Conservation (phyloP, 2,797 vertebrate species). For the Gymnoscopelus microlampas region DNA sequence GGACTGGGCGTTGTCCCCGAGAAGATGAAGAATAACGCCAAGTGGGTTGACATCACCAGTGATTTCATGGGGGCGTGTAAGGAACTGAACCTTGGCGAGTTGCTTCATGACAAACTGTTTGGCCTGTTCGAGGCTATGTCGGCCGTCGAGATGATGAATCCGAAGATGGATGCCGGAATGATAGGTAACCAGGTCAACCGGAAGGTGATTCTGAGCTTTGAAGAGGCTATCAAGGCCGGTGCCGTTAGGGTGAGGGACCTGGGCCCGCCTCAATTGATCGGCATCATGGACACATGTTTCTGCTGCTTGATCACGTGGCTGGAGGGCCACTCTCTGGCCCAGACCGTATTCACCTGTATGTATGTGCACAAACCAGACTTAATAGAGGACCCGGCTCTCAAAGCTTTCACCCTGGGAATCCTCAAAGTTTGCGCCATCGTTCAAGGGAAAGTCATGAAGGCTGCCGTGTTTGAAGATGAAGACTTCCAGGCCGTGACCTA, state of each 20-base stretch:
- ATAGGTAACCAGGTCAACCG: slow-evolving; percentile 99
- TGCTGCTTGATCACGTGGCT: slow-evolving; percentile 99
- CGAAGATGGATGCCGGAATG: slow-evolving; percentile 99
- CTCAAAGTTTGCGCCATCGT: slow-evolving; percentile 98
- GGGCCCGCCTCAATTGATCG: slow-evolving; percentile 92
- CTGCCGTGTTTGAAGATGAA: slow-evolving; percentile 99
- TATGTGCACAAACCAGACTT: slow-evolving; percentile 98
- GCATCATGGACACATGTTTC: slow-evolving; percentile 98
- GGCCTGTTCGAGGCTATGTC: slow-evolving; percentile 99
- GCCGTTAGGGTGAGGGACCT: slow-evolving; percentile 96
- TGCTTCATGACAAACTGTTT: slow-evolving; percentile 99
- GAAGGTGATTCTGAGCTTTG: slow-evolving; percentile 94
- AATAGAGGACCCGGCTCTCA: slow-evolving; percentile 97
- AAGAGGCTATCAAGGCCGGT: slow-evolving; percentile 97
- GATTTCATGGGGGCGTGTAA: slow-evolving; percentile 96
- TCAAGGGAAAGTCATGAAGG: slow-evolving; percentile 98
- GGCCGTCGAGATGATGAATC: slow-evolving; percentile 99
- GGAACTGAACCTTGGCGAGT: slow-evolving; percentile 95
- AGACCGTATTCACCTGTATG: slow-evolving; percentile 98
- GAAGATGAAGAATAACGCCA: slow-evolving; percentile 92
- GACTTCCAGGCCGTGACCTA: slow-evolving; percentile 99
- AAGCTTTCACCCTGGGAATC: slow-evolving; percentile 96
- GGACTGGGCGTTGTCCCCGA: slow-evolving; percentile 88
- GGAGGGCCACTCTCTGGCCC: slow-evolving; percentile 97
- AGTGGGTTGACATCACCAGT: slow-evolving; percentile 95